Base-by-base conservation (phyloP, 2,113 vertebrate species). In the Sula dactylatra region DNA sequence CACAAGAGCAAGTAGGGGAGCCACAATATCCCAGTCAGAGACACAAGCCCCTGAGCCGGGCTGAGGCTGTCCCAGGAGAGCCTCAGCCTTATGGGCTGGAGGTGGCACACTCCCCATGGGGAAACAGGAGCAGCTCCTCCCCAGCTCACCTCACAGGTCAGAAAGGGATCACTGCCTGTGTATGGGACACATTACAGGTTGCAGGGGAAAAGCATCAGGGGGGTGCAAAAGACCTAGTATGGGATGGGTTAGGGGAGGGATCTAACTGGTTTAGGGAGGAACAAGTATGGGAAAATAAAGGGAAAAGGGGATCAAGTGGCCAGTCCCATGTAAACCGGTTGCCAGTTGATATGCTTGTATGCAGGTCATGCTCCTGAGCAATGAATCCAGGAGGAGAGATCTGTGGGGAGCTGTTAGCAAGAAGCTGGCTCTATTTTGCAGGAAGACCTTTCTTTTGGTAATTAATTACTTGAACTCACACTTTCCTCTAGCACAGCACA, bases 41-140 rank as follows among this genome's bases (percentile, higher is more conserved):
- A 45, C 25, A 54, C 6, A 29, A 47, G 25, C 3, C 19, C 18
- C 40, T 70, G 13, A 42, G 20, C 2, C 58, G 14, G 15, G 10
- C 45, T 61, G 13, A 16, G 15, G 4, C 31, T 66, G 7, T n/a
- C 27, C 61, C 49, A 89, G 58, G 9, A 31, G 7, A 89, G 5
- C 8, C 22, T 80, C 54, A 90, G 47, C 16, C 22, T 56, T 21
- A 34, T 14, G 24, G n/a, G 17, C 1, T 6, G 25, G 40, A 77
- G 31, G 27, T 17, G 25, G 5, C 5, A 54, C 0, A 7, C 1
- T 81, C 21, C 15, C 10, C 10, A 58, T 5, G 11, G 21, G 17
- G 7, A 71, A 92, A 36, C 7, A 31, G 34, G 5, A 80, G 15
- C 44, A 64, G 8, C 24, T 86, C 3, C 24, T 86, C 3, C 32